Conservation (phyloP, 2,113 vertebrate genomes). For the Tenrec ecaudatus region DNA sequence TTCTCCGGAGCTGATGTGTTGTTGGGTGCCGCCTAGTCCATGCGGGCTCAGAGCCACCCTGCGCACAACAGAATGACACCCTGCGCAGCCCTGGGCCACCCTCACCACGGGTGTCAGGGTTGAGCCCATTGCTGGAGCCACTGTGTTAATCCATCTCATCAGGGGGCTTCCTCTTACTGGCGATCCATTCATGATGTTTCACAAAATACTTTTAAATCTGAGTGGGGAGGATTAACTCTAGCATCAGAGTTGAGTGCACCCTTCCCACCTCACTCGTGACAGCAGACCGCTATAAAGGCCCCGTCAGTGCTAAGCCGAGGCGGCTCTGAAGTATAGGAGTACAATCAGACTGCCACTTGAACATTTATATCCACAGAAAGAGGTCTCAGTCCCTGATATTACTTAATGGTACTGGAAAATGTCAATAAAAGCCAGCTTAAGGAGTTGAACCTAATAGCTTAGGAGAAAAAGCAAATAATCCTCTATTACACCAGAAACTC, state of each 20-base stretch:
- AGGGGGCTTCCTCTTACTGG: not conserved
- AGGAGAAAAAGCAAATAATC: not conserved
- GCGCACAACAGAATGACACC: too few relatives aligned
- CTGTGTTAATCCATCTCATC: too few relatives aligned
- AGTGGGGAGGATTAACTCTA: constrained; percentile 31
- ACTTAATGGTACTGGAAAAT: not conserved
- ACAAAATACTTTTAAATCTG: constrained; percentile 54
- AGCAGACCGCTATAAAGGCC: not conserved
- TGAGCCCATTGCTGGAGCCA: too few relatives aligned
- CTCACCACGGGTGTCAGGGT: too few relatives aligned
- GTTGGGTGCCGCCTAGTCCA: too few relatives aligned
- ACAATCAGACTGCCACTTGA: not conserved
- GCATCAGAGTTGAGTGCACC: not conserved
- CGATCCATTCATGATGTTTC: constrained; percentile 17
- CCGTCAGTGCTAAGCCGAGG: not conserved
- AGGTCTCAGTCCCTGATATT: not conserved
- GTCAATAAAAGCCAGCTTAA: constrained; percentile 33
- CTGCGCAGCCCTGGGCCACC: too few relatives aligned
- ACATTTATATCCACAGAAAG: not conserved
- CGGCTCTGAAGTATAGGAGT: not conserved
- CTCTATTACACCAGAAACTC: constrained; percentile 46
- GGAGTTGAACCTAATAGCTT: constrained; percentile 32
- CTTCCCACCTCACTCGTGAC: not conserved
- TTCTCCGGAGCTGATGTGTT: not conserved
- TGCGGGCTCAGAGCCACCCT: too few relatives aligned